Conservation (phyloP, 1,140 invertebrate genomes). For the Bombus sylvicola region DNA sequence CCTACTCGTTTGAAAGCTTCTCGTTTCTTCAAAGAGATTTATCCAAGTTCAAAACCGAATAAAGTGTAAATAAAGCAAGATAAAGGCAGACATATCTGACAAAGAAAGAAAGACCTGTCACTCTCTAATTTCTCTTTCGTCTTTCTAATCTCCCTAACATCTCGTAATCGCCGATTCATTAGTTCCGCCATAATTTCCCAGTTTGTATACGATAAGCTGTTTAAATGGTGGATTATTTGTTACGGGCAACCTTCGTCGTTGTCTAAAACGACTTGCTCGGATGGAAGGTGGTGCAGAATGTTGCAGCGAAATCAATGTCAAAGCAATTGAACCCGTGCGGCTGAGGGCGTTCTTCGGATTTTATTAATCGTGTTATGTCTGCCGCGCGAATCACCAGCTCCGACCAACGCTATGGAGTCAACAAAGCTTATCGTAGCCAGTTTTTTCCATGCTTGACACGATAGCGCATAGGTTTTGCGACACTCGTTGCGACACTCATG, state of each 20-base stretch:
- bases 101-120: too few relatives aligned
- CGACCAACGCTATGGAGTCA: background rate
- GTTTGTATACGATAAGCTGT: too few relatives aligned
- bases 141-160: too few relatives aligned
- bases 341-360: constrained; percentile 70
- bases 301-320: constrained; percentile 65
- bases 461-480: too few relatives aligned
- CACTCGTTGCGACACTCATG: background rate
- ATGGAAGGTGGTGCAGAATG: constrained; percentile 67
- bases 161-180: too few relatives aligned
- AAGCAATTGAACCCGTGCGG: constrained; percentile 70
- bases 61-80: too few relatives aligned
- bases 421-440: constrained; percentile 3
- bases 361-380: constrained; percentile 71
- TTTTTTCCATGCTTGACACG: background rate
- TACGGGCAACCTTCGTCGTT: background rate
- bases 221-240: background rate
- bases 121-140: too few relatives aligned
- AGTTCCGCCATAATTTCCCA: too few relatives aligned
- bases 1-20: too few relatives aligned
- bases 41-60: too few relatives aligned
- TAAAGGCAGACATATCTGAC: too few relatives aligned
- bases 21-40: too few relatives aligned
- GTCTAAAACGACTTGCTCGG: background rate
- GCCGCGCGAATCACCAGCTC: constrained; percentile 21